phyloP scores from a whole-genome alignment of 1,140 invertebrate genomes.

The Papilio polytes region DNA sequence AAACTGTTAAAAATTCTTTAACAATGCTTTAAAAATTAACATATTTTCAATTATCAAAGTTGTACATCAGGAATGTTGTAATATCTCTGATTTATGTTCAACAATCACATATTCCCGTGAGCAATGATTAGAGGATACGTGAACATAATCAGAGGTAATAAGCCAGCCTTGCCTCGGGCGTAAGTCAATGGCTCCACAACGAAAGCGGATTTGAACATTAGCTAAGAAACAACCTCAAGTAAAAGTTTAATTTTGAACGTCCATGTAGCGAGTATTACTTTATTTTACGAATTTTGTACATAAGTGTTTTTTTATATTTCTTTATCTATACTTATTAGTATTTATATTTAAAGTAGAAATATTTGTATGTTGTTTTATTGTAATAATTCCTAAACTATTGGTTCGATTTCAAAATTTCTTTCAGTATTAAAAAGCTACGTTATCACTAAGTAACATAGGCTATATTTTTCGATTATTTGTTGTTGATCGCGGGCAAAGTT shows the following conservation, averaged over 20 bases:
- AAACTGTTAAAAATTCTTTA: too few species aligned
- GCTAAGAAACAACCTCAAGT: not conserved
- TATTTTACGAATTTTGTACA: not conserved
- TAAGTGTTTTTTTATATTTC: not conserved
- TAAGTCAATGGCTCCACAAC: conserved; percentile 21
- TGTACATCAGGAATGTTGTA: conserved; percentile 14
- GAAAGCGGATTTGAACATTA: conserved; percentile 18
- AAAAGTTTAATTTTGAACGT: not conserved
- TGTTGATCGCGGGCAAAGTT: too few species aligned
- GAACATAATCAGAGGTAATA: conserved; percentile 20
- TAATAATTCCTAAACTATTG: too few species aligned
- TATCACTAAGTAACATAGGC: too few species aligned
- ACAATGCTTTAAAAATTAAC: not conserved
- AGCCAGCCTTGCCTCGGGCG: conserved; percentile 24
- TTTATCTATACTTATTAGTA: too few species aligned
- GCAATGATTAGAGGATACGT: conserved; percentile 27
- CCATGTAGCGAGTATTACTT: not conserved
- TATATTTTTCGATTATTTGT: too few species aligned
- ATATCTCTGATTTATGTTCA: conserved; percentile 25
- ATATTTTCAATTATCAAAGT: conserved; percentile 20
- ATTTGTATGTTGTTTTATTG: too few species aligned
- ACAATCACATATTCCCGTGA: conserved; percentile 10
- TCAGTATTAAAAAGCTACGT: too few species aligned
- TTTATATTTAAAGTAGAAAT: too few species aligned
- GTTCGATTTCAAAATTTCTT: too few species aligned